phyloP scores from a whole-genome alignment of 2,113 vertebrate genomes.

The Hippocampus guttulatus region DNA sequence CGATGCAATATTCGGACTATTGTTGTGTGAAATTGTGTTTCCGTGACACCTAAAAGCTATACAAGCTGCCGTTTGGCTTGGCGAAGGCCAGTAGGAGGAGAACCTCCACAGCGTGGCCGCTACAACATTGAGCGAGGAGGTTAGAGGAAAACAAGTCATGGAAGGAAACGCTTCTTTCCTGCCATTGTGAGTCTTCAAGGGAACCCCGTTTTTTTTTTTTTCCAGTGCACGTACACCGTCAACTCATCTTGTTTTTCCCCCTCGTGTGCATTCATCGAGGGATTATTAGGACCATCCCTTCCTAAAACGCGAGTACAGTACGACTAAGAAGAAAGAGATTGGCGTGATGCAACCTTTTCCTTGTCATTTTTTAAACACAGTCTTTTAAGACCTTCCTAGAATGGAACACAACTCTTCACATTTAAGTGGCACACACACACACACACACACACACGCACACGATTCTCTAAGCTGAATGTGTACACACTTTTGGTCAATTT shows the following conservation, averaged over 20 bases:
- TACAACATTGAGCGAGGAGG: slow-evolving; percentile 64
- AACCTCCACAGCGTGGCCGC: slow-evolving; percentile 67
- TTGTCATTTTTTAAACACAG: too few relatives aligned
- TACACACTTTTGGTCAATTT: slow-evolving; percentile 56
- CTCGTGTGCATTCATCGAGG: not conserved
- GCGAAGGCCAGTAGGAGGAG: slow-evolving; percentile 53
- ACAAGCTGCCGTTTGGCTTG: slow-evolving; percentile 58
- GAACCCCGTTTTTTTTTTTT: slow-evolving; percentile 35
- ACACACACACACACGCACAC: not conserved
- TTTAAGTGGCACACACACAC: slow-evolving; percentile 39
- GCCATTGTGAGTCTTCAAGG: slow-evolving; percentile 45
- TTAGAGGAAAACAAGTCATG: slow-evolving; percentile 49
- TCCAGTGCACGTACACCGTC: slow-evolving; percentile 6
- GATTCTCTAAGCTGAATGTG: slow-evolving; percentile 4
- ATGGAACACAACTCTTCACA: slow-evolving; percentile 53
- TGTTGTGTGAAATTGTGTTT: slow-evolving; percentile 17
- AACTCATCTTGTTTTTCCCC: slow-evolving; percentile 30
- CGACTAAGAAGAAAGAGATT: slow-evolving; percentile 35
- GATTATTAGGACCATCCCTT: slow-evolving; percentile 5
- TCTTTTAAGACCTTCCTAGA: slow-evolving; percentile 26
- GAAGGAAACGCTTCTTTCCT: slow-evolving; percentile 49
- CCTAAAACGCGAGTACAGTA: slow-evolving; percentile 44
- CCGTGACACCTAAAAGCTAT: slow-evolving; percentile 60
- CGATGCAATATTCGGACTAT: slow-evolving; percentile 35
- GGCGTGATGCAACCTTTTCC: not conserved